Base-by-base conservation (phyloP, 2,797 vertebrate genomes). In the Diplodus puntazzo region DNA sequence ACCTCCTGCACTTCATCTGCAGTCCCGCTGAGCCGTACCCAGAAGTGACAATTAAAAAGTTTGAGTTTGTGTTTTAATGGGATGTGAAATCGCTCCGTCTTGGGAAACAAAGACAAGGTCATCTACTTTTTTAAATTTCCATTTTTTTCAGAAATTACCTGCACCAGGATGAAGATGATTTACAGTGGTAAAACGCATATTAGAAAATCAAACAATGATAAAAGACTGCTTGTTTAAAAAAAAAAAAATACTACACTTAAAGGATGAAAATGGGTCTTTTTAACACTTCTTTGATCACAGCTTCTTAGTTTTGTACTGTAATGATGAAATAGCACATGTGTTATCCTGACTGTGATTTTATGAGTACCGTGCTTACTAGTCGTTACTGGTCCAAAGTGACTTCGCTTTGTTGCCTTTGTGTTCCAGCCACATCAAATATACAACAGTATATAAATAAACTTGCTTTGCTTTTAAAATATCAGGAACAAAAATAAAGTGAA, bases 31-130 rank as follows among this genome's bases (percentile, higher is more conserved):
- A 64, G 42, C 2, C 42, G 16, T 39, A 23, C 46, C 68, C 78
- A 73, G 54, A 77, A 82, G 64, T 27, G 17, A 11, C 16, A n/a
- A 27, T 79, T 77, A 67, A 75, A 79, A 70, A 66, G n/a, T 39
- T 17, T 1, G 17, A 45, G 6, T 42, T 64, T 10, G 0, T 3
- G 23, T 62, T 75, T 49, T 43, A 27, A 13, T 0, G 0, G 2
- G 23, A 12, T 23, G 48, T 59, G 49, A 74, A 70, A 60, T 9
- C 9, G 3, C 30, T 46, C 16, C 25, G 0, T 25, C 27, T 21
- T 30, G 1, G 16, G 25, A 64, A 18, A 67, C 17, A 11, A 69
- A 27, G 18, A 43, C 27, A 57, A 59, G 39, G 64, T 25, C 2
- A 52, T 13, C 27, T 1, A 11, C 50, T 45, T 14, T 6, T 50